Evolutionary conservation across 2,888 invertebrate species (phyloP).

Genomic region (Diploptera punctata): DNA sequence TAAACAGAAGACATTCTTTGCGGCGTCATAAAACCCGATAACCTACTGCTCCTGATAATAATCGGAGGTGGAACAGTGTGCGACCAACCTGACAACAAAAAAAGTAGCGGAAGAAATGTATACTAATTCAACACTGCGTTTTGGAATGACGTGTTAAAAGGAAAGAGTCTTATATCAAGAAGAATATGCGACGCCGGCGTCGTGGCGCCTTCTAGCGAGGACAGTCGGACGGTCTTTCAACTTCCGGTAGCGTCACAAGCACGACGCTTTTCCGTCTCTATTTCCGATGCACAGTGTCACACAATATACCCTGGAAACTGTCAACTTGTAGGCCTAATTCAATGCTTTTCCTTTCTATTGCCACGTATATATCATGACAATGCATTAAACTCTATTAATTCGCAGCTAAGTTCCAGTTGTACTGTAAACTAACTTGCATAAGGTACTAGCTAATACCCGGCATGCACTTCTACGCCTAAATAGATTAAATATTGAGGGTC

Average conservation of each 20-base stretch:
- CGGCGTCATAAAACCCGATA: neutral
- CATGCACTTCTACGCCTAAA: too few species aligned
- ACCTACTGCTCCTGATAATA: neutral
- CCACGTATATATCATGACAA: too few species aligned
- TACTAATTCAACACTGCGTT: neutral
- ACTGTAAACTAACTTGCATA: too few species aligned
- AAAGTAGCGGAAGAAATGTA: neutral
- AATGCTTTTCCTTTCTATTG: too few species aligned
- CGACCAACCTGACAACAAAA: neutral
- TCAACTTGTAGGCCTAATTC: too few species aligned
- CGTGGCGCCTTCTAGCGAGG: neutral
- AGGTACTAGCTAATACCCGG: too few species aligned
- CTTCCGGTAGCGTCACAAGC: slow-evolving; percentile 11
- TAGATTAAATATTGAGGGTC: too few species aligned
- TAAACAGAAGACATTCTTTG: neutral
- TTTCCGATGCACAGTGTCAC: neutral
- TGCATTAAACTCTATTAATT: too few species aligned
- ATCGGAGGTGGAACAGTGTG: neutral
- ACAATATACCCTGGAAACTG: too few species aligned
- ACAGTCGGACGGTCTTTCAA: slow-evolving; percentile 15
- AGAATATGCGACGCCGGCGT: neutral
- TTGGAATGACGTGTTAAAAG: neutral
- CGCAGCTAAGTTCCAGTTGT: too few species aligned
- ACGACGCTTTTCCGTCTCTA: neutral
- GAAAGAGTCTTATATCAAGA: neutral